A percentile compares a stretch with the other conserved stretches of the same genome.
phyloP scores from a whole-genome alignment of 1,140 invertebrate species.

The Pararge aegeria region DNA sequence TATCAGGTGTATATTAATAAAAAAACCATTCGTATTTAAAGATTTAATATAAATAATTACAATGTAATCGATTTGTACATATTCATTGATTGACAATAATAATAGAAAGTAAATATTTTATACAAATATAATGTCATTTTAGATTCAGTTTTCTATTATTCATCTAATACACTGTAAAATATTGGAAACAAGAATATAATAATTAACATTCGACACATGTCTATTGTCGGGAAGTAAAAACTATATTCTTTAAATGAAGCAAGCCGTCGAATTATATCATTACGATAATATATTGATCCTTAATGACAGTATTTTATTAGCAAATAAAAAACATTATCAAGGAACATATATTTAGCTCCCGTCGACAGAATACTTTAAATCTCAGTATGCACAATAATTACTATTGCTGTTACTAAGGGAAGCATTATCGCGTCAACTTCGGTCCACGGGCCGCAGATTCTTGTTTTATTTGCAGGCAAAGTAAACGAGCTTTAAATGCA shows the following conservation, averaged over 20 bases:
- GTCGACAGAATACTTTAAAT: slow-evolving; percentile 6
- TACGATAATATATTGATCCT: slow-evolving; percentile 50
- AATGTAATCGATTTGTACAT: slow-evolving; percentile 73
- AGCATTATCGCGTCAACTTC: slow-evolving; percentile 1
- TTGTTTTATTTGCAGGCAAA: not conserved
- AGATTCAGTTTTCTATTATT: slow-evolving; percentile 46
- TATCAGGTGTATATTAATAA: too few relatives aligned
- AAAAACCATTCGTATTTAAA: slow-evolving; percentile 52
- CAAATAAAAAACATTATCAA: slow-evolving; percentile 74
- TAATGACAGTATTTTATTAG: slow-evolving; percentile 73
- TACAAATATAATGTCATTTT: slow-evolving; percentile 71
- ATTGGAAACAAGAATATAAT: slow-evolving; percentile 49
- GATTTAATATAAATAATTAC: slow-evolving; percentile 76
- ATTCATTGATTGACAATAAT: slow-evolving; percentile 67
- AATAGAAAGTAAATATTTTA: slow-evolving; percentile 67
- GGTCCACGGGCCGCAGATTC: not conserved
- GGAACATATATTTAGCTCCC: slow-evolving; percentile 48
- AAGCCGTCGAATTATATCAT: slow-evolving; percentile 12
- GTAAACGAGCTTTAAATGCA: too few relatives aligned
- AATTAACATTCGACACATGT: slow-evolving; percentile 12
- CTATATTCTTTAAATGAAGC: slow-evolving; percentile 22
- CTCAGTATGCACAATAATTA: slow-evolving; percentile 5
- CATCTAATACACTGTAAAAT: slow-evolving; percentile 44
- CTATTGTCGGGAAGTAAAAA: slow-evolving; percentile 25
- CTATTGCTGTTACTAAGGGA: slow-evolving; percentile 4